phyloP scores from a whole-genome alignment of 2,888 invertebrate species.

The Polyommatus iphigenia region DNA sequence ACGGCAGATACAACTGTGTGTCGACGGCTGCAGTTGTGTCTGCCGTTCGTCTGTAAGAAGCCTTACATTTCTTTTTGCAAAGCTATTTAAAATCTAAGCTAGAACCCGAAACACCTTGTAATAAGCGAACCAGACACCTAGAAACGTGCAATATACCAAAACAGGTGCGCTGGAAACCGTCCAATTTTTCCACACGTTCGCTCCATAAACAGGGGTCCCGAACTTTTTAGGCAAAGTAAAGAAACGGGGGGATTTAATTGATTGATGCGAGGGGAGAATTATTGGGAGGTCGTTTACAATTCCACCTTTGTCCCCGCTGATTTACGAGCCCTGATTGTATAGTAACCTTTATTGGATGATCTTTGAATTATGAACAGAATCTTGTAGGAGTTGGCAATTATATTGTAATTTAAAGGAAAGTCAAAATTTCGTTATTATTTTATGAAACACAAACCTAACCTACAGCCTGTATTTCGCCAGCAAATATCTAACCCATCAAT shows the following conservation, averaged over 20 bases:
- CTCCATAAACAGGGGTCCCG: slow-evolving; percentile 18
- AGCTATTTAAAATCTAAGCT: too few relatives aligned
- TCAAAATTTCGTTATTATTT: not conserved
- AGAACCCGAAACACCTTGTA: too few relatives aligned
- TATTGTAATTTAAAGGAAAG: not conserved
- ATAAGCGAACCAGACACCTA: not conserved
- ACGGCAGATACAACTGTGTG: too few relatives aligned
- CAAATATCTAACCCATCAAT: too few relatives aligned
- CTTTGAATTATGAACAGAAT: slow-evolving; percentile 25
- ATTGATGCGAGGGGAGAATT: slow-evolving; percentile 49
- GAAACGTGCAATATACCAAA: not conserved
- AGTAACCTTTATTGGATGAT: slow-evolving; percentile 28
- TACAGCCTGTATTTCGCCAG: too few relatives aligned
- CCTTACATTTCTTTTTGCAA: too few relatives aligned
- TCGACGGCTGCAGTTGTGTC: too few relatives aligned
- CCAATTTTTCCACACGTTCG: not conserved
- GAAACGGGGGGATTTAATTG: slow-evolving; percentile 40
- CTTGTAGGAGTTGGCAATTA: not conserved
- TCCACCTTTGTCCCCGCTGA: slow-evolving; percentile 44
- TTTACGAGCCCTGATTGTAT: slow-evolving; percentile 39
- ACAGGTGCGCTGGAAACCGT: not conserved
- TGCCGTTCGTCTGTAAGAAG: too few relatives aligned
- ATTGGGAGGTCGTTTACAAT: slow-evolving; percentile 46
- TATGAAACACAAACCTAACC: not conserved
- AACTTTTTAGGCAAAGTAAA: slow-evolving; percentile 31